Conservation (phyloP, 2,113 vertebrate species). For the Copsychus sechellarum region DNA sequence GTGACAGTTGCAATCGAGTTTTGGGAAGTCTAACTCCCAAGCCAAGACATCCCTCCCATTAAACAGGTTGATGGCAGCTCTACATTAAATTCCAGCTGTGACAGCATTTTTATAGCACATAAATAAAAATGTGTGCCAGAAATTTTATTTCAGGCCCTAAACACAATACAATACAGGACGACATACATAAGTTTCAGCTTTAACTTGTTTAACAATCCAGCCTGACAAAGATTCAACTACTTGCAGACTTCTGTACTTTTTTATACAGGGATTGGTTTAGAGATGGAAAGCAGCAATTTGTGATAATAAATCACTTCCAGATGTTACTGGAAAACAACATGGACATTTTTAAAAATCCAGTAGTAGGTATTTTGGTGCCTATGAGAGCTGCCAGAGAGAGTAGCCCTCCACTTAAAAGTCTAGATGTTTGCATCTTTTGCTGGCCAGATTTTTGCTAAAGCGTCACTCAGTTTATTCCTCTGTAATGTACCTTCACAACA, state of each 20-base stretch:
- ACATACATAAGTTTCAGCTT: neutral
- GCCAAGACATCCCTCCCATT: neutral
- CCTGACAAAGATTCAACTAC: neutral
- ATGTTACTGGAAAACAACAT: neutral
- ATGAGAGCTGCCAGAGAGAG: neutral
- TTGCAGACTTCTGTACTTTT: neutral
- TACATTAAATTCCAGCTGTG: neutral
- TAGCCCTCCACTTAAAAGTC: neutral
- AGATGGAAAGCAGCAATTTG: conserved; percentile 7
- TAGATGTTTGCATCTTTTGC: neutral
- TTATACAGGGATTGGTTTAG: neutral
- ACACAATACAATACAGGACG: neutral
- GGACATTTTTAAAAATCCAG: neutral
- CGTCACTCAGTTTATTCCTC: neutral
- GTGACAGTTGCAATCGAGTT: neutral
- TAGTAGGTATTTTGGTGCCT: neutral
- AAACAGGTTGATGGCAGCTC: neutral
- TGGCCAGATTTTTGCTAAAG: neutral
- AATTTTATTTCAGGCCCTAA: neutral
- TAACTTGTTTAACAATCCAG: conserved; percentile 20
- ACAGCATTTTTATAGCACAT: neutral
- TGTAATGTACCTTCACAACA: neutral
- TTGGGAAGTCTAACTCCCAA: neutral
- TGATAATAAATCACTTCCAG: conserved; percentile 1
- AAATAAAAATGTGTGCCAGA: conserved; percentile 7